Base-by-base conservation (phyloP, 2,113 vertebrate species). In the Dipodomys ordii region DNA sequence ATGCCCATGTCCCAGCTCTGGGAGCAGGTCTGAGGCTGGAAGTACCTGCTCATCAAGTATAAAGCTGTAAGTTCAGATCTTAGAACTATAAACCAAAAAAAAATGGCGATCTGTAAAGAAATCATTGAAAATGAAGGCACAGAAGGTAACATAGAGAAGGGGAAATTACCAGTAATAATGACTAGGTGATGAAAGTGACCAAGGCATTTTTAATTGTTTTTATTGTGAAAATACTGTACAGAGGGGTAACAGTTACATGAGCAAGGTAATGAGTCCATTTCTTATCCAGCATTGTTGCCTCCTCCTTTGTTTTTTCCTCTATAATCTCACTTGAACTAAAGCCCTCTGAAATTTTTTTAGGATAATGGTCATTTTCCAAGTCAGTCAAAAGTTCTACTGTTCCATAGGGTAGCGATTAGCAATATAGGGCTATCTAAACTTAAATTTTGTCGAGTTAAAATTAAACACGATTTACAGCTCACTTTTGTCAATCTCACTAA, bases 371-470 rank as follows among this genome's bases (percentile, higher is more conserved):
- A 25, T 74, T 44, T 53, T 87, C 57, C 12, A 62, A 57, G 6
- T 68, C 7, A 20, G 4, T 64, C 57, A 79, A 71, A 22, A 78
- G 23, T 23, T 92, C 78, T 30, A 46, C 28, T n/a, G 1, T 78
- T 18, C 0, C 18, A 6, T 28, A 72, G 4, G 20, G 30, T 23
- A 65, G 64, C 53, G 6, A 65, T 13, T 84, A 57, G 68, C 20
- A 88, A 35, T 6, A 27, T 4, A 7, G 39, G 10, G 2, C 3
- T 32, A 23, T 28, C 6, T n/a, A 60, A n/a, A 65, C 89, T 84
- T 92, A n/a, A 71, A 69, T 18, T 89, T 86, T 72, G 72, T 74
- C 49, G 68, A 83, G 62, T 32, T 90, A 80, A 87, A 94, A 80
- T 82, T 12, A 79, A 81, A 81, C 28, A 32, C 23, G 78, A n/a